Conservation (phyloP, 2,888 invertebrate species). For the Agrotis ipsilon region DNA sequence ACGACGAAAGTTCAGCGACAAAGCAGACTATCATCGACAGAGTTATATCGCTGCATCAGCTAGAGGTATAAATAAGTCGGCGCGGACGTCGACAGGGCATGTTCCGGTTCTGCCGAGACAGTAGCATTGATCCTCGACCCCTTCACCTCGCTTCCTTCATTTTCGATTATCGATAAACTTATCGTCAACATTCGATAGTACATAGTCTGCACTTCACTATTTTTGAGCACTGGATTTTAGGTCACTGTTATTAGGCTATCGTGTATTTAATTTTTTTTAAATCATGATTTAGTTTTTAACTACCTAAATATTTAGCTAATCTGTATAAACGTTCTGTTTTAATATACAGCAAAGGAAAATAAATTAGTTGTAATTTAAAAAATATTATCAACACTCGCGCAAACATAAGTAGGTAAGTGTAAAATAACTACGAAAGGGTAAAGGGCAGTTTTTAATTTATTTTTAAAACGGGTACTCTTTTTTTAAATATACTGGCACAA, state of each 20-base stretch:
- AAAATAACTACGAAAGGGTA: neutral
- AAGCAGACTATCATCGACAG: conserved; percentile 91
- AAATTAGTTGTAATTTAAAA: conserved; percentile 2
- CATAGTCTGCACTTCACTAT: conserved; percentile 81
- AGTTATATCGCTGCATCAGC: conserved; percentile 86
- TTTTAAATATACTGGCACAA: conserved; percentile 10
- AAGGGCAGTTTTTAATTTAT: neutral
- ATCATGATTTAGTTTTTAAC: conserved; percentile 31
- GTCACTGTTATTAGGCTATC: conserved; percentile 58
- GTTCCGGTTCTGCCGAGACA: conserved; percentile 74
- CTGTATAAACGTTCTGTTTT: conserved; percentile 17
- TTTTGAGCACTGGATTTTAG: conserved; percentile 68
- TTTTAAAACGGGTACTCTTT: neutral
- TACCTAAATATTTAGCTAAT: conserved; percentile 17
- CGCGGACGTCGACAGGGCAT: conserved; percentile 87
- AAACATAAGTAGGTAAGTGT: neutral
- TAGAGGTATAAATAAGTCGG: conserved; percentile 84
- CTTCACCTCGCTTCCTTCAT: conserved; percentile 72
- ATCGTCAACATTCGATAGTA: conserved; percentile 70
- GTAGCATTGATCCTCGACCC: conserved; percentile 76
- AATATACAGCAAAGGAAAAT: conserved; percentile 38
- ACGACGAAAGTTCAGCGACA: conserved; percentile 89
- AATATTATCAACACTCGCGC: neutral
- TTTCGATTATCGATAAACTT: conserved; percentile 64
- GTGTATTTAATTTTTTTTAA: conserved; percentile 12